Base-by-base conservation (phyloP, 2,888 invertebrate species). In the Ormyrus thymus region DNA sequence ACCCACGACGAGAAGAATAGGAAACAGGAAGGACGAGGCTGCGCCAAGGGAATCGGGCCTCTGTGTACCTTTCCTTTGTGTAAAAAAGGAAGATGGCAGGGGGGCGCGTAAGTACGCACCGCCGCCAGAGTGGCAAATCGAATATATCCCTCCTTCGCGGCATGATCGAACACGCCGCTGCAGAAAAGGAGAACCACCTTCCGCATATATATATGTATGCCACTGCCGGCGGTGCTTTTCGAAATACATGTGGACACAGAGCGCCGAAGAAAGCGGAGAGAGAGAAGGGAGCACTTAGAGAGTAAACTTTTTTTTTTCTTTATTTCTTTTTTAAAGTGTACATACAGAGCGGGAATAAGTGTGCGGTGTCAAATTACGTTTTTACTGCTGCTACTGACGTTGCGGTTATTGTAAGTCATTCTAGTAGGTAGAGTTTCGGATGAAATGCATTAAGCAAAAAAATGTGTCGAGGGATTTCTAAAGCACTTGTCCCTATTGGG, bases 11-110 rank as follows among this genome's bases (percentile, higher is more conserved):
- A 65, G 70, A 58, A 79, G 71, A 79, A 75, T 71, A 51, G 75
- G 51, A 79, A 65, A 13, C 65, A 74, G 78, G 78, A 78, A 78
- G 78, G 62, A 72, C 29, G 29, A 29, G 29, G 48, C 51, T 43
- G 48, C 69, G 70, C 55, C 64, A 43, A 55, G 71, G 77, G 58
- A 71, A 29, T 29, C 9, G 10, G 45, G 43, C 15, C 70, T 15
- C 29, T 64, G 65, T 73, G 56, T 68, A 61, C 68, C 72, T 74
- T 73, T 51, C 15, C 29, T 29, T 75, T 76, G 13, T 45, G 66
- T 66, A 71, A 65, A 56, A 68, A 29, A 66, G 50, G 13, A 66
- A 59, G 7, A 11, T 15, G 53, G 48, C 48, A 29, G 29, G 29
- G 29, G 29, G 15, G 45, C 11, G 45, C 9, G 55, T 59, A 53